Evolutionary conservation across 2,888 invertebrate species (phyloP).

Genomic region (Drosophila parthenogenetica): DNA sequence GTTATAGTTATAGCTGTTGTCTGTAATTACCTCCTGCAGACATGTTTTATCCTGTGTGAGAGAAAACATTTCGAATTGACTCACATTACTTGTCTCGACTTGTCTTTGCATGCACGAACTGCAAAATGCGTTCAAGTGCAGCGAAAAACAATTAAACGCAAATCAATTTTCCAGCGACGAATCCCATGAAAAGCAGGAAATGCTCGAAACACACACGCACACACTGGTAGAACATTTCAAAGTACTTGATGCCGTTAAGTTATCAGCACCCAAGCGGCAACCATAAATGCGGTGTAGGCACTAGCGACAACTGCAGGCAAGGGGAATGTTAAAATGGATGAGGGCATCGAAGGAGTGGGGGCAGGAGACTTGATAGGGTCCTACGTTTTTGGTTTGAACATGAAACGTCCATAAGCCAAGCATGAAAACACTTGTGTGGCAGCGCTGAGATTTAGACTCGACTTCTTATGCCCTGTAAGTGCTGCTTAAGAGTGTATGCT

Average conservation of each 20-base stretch:
- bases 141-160: conserved; percentile 66
- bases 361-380: conserved; percentile 4
- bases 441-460: conserved; percentile 32
- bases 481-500: background rate
- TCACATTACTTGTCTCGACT: conserved; percentile 28
- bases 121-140: conserved; percentile 64
- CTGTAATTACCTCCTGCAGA: conserved; percentile 21
- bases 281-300: conserved; percentile 58
- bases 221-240: conserved; percentile 45
- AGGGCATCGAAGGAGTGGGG: background rate
- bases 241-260: conserved; percentile 60
- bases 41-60: conserved; percentile 27
- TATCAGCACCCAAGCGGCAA: conserved; percentile 59
- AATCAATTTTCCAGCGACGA: conserved; percentile 60
- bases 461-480: conserved; percentile 5
- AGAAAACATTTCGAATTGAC: conserved; percentile 24
- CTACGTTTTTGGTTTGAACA: conserved; percentile 48
- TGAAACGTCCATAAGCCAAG: conserved; percentile 60
- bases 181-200: conserved; percentile 55
- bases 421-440: conserved; percentile 55
- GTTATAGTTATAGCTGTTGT: background rate
- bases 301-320: background rate
- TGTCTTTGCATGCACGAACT: conserved; percentile 60
- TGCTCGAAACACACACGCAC: conserved; percentile 23
- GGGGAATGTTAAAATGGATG: background rate